phyloP scores from a whole-genome alignment of 2,797 vertebrate species.

The Rhabdomys pumilio region DNA sequence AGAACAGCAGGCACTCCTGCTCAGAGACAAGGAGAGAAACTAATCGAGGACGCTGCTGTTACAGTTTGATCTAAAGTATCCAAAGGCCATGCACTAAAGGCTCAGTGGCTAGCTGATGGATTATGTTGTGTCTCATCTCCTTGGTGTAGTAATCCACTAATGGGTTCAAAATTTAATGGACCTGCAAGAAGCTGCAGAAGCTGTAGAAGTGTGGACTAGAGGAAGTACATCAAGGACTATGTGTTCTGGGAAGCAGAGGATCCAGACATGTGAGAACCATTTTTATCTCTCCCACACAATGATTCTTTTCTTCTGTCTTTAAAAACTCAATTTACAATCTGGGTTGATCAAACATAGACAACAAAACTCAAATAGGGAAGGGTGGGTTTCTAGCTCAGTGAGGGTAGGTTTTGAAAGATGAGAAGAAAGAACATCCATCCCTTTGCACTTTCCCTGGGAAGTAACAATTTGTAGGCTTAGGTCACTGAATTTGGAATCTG shows the following conservation, averaged over 20 bases:
- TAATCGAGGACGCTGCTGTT: neutral
- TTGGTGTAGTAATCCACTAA: neutral
- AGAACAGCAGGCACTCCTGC: fast-evolving
- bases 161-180: neutral
- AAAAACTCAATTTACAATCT: neutral
- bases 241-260: neutral
- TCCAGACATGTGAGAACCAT: neutral
- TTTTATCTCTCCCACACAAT: neutral
- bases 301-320: constrained; percentile 5
- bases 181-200: neutral
- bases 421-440: neutral
- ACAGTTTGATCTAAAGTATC: neutral
- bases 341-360: neutral
- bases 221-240: neutral
- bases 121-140: neutral
- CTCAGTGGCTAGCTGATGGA: neutral
- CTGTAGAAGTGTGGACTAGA: neutral
- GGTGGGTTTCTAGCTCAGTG: neutral
- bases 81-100: neutral
- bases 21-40: neutral
- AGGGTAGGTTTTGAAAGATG: neutral
- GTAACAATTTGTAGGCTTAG: neutral
- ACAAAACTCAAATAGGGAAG: neutral
- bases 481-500: neutral
- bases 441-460: neutral